These are phyloP conservation scores for Calvadosia cruxmelitensis DNA, from an alignment of 30 jellyfish, hydroid and myxozoan genomes.

Conservation along the genomic window DNA sequence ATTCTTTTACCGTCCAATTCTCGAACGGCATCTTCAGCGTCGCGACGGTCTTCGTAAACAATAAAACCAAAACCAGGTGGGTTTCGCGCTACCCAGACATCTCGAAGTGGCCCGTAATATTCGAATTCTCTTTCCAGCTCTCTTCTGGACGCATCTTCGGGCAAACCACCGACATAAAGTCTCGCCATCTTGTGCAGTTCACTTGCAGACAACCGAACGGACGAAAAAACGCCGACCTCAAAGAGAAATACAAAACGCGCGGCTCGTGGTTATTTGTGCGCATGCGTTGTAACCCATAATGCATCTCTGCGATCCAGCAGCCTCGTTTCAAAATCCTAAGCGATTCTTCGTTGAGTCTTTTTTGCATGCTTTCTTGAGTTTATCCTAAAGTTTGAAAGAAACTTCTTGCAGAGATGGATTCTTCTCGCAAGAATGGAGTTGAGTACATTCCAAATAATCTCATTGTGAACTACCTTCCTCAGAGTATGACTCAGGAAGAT, in stretches of 20 bases:
- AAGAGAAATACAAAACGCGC: no score
- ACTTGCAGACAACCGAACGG: no score
- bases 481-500: slow-evolving; percentile 74
- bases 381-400: no score
- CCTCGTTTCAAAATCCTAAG: no score
- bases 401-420: background rate
- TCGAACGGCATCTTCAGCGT: slow-evolving; percentile 98
- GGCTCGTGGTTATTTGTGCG: no score
- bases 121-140: slow-evolving; percentile 94
- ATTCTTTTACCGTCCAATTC: slow-evolving; percentile 94
- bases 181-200: slow-evolving; percentile 50
- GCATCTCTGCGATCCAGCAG: no score
- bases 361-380: no score
- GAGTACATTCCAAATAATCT: slow-evolving; percentile 27
- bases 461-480: slow-evolving; percentile 87
- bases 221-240: no score
- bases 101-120: slow-evolving; percentile 78
- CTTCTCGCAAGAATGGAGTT: background rate
- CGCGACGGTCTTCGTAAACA: slow-evolving; percentile 84
- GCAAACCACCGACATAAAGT: slow-evolving; percentile 87
- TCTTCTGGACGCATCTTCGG: slow-evolving; percentile 94
- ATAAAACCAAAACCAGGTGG: slow-evolving; percentile 98
- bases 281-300: no score
- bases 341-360: no score
- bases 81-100: slow-evolving; percentile 98